These are phyloP conservation scores for Caenorhabditis sp. DNA, from an alignment of 2,888 invertebrate species.

Conservation along the genomic window DNA sequence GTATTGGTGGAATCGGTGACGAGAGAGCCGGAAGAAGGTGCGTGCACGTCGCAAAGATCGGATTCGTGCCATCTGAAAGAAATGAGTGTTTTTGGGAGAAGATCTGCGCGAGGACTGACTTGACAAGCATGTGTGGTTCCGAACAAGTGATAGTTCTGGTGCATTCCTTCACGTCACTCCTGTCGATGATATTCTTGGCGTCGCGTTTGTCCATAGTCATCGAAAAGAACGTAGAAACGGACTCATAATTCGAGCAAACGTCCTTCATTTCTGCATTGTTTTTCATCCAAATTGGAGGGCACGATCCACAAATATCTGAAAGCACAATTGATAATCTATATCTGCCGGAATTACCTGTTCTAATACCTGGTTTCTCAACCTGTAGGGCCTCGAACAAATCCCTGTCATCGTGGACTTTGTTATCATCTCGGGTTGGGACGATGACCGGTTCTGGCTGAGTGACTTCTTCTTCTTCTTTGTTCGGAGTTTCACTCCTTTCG, in stretches of 20 bases:
- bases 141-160: conserved; percentile 54
- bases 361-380: conserved; percentile 48
- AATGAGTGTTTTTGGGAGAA: background rate
- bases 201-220: conserved; percentile 53
- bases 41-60: conserved; percentile 61
- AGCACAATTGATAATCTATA: too few species aligned
- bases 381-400: conserved; percentile 47
- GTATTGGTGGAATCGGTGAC: conserved; percentile 26
- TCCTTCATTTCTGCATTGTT: conserved; percentile 41
- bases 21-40: conserved; percentile 33
- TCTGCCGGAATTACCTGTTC: too few species aligned
- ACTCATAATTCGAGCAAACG: conserved; percentile 56
- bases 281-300: conserved; percentile 57
- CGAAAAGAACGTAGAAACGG: conserved; percentile 56
- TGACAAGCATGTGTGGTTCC: conserved; percentile 62
- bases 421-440: conserved; percentile 14
- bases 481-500: conserved; percentile 9
- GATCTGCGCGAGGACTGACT: conserved; percentile 30
- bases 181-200: conserved; percentile 33
- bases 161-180: conserved; percentile 45
- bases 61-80: conserved; percentile 60
- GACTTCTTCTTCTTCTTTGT: conserved; percentile 8
- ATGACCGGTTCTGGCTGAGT: conserved; percentile 14
- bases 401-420: conserved; percentile 38
- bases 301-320: conserved; percentile 60